Evolutionary conservation across 2,888 invertebrate genomes (phyloP), one percentile per base, ranked within the genome.

Genomic region (Selenia dentaria): DNA sequence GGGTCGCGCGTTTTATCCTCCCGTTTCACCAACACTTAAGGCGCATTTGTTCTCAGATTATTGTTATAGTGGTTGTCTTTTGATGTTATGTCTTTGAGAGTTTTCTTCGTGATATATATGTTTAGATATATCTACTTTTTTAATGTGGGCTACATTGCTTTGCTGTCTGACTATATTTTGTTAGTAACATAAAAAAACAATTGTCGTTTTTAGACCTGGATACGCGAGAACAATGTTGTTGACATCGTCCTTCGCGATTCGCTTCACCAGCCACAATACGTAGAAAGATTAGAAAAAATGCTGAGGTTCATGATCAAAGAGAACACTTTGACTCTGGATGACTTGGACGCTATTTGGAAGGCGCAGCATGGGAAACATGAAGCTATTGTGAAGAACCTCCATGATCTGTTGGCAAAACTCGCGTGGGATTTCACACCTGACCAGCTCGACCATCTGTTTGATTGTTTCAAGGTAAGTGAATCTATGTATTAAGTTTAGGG

Each of bases 361-460:
- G 98, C 99, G 2, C 99, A 99, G 88, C 96, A 96, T 49, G 98
- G 98, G 9, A 99, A 99, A 85, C 99, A 99, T 80, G 99, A 99
- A 82, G 98, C 98, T 5, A 99, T 99, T 64, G 99, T 99, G 5
- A 99, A 98, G 83, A 99, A 99, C 78, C 96, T 99, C 27, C 99
- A 99, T 76, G 99, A 99, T 78, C 89, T 99, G 57, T 83, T 99
- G 47, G 98, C 99, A 6, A 99, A 99, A 84, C 91, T 99, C 37
- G 99, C 99, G 0, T 99, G 98, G 98, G 99, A 99, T 81, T 99
- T 99, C 80, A 97, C 97, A 55, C 97, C 98, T 0, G 98, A 98
- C 78, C 99, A 99, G 79, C 91, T 99, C 35, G 99, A 99, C 79
- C 98, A 99, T 86, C 92, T 99, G 20, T 99, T 99, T 87, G 98